Conservation (phyloP, 2,888 invertebrate species). For the Agriopis aurantiaria region DNA sequence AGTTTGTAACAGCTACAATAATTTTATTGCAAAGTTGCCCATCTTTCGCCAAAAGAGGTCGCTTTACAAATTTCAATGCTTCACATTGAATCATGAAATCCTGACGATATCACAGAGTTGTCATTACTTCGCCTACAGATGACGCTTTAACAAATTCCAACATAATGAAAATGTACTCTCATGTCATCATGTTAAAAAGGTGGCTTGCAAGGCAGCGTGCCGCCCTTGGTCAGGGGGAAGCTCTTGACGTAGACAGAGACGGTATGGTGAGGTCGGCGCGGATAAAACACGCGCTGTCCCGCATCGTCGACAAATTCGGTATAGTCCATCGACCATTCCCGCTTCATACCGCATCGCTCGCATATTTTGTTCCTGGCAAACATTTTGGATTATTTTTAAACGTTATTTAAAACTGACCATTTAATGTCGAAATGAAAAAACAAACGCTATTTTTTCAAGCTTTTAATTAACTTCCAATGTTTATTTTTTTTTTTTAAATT, state of each 20-base stretch:
- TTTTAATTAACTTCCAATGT: no score
- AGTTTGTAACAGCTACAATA: no score
- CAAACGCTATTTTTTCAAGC: no score
- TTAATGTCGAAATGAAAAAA: no score
- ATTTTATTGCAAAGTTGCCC: background rate
- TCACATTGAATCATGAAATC: background rate
- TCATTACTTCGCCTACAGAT: background rate
- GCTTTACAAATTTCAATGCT: background rate
- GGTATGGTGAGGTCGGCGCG: constrained; percentile 78
- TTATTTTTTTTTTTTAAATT: no score
- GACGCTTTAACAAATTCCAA: constrained; percentile 1
- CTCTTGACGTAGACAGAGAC: constrained; percentile 75
- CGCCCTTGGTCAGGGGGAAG: constrained; percentile 47
- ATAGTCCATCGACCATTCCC: constrained; percentile 81
- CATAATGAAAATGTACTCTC: background rate
- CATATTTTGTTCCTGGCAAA: constrained; percentile 76
- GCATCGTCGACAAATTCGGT: constrained; percentile 78
- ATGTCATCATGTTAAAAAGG: constrained; percentile 32
- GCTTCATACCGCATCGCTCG: constrained; percentile 79
- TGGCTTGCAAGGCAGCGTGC: constrained; percentile 55
- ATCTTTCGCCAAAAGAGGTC: background rate
- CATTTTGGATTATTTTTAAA: background rate
- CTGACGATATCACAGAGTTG: no score
- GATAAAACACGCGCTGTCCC: constrained; percentile 80
- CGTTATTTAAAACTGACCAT: background rate